phyloP scores from a whole-genome alignment of 2,888 invertebrate species.

The Pollenia angustigena region DNA sequence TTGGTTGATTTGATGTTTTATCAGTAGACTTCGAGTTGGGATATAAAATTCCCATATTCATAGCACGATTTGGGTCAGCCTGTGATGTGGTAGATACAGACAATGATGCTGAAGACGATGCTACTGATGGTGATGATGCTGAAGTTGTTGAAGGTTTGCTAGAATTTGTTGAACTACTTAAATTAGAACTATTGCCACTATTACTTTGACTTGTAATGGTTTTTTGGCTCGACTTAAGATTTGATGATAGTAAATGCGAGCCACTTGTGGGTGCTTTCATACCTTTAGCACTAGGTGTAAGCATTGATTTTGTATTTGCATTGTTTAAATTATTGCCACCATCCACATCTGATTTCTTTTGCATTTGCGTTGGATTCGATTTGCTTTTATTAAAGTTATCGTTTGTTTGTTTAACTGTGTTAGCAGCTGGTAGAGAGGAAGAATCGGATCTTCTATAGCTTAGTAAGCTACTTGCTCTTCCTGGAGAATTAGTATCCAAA shows the following conservation, averaged over 20 bases:
- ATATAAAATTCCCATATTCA: slow-evolving; percentile 71
- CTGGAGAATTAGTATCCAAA: slow-evolving; percentile 26
- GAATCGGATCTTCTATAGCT: slow-evolving; percentile 63
- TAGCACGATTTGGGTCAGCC: slow-evolving; percentile 54
- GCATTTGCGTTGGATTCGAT: slow-evolving; percentile 27
- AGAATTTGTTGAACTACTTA: slow-evolving; percentile 13
- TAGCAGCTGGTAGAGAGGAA: slow-evolving; percentile 7
- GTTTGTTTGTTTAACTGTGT: slow-evolving; percentile 1
- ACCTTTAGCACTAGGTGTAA: slow-evolving; percentile 16
- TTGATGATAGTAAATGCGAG: slow-evolving; percentile 22
- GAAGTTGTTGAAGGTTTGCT: slow-evolving; percentile 24
- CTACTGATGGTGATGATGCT: background rate
- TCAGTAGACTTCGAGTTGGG: slow-evolving; percentile 54
- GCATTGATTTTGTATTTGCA: slow-evolving; percentile 24
- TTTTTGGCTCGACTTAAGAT: slow-evolving; percentile 56
- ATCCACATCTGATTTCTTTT: slow-evolving; percentile 52
- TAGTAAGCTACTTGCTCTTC: slow-evolving; percentile 55
- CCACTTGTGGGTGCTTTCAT: slow-evolving; percentile 25
- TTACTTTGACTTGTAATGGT: slow-evolving; percentile 6
- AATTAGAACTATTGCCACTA: slow-evolving; percentile 13
- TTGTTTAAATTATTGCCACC: slow-evolving; percentile 1
- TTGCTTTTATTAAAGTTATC: slow-evolving; percentile 39
- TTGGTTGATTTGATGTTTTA: slow-evolving; percentile 47
- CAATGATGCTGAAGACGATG: slow-evolving; percentile 1
- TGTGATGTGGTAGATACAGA: slow-evolving; percentile 18